Evolutionary conservation across 2,113 vertebrate species (phyloP).

Genomic region (Spilogale gracilis): DNA sequence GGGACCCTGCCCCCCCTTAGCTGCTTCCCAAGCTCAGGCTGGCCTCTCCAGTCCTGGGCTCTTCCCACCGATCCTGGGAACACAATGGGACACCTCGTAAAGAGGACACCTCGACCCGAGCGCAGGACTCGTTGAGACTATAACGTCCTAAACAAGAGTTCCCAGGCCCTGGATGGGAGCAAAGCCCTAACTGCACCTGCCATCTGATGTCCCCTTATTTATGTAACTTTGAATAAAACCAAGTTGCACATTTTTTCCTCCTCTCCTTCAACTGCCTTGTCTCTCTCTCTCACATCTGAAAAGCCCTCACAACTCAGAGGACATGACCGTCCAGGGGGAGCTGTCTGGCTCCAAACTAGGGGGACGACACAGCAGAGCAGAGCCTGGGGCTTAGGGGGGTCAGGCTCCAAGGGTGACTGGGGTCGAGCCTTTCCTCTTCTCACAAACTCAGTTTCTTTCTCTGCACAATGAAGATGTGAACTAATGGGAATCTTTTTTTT

Average conservation of each 20-base stretch:
- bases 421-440: neutral
- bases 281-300: neutral
- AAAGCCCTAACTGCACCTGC: neutral
- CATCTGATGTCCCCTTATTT: neutral
- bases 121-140: neutral
- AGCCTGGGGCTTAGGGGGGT: neutral
- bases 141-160: neutral
- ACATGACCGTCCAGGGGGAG: fast-evolving
- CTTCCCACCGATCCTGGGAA: neutral
- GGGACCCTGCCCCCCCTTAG: neutral
- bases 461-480: neutral
- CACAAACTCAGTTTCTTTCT: neutral
- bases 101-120: neutral
- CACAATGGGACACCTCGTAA: too few relatives aligned
- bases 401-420: too few relatives aligned
- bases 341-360: too few relatives aligned
- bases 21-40: neutral
- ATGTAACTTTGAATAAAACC: neutral
- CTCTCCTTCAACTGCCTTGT: neutral
- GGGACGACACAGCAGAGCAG: neutral
- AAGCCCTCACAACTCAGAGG: neutral
- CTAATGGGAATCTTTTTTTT: neutral
- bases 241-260: neutral
- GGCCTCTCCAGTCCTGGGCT: neutral
- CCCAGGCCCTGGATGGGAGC: neutral